Conservation (phyloP, 2,888 invertebrate species). For the Tuta absoluta region DNA sequence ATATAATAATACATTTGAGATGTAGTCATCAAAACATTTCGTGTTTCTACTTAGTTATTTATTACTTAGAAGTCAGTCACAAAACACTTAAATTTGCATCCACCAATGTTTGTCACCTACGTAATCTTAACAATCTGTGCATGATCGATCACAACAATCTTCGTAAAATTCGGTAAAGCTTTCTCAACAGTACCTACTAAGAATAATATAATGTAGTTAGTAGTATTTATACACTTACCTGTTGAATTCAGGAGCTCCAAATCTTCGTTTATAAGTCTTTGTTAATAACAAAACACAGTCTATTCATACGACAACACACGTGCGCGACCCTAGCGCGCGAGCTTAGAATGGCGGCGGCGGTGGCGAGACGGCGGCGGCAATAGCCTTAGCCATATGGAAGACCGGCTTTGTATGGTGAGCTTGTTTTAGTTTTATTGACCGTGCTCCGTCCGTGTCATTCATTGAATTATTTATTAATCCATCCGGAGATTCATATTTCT, state of each 20-base stretch:
- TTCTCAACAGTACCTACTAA: no score
- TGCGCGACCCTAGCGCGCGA: background rate
- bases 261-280: background rate
- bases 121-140: no score
- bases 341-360: background rate
- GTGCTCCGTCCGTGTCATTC: background rate
- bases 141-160: no score
- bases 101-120: no score
- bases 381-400: constrained; percentile 2
- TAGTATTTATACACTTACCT: background rate
- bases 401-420: background rate
- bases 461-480: constrained; percentile 20
- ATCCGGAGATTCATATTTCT: constrained; percentile 15
- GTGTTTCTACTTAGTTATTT: no score
- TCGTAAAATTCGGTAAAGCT: no score
- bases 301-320: background rate
- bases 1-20: no score
- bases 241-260: background rate
- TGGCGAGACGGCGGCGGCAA: no score
- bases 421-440: constrained; percentile 1
- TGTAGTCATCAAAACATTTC: no score
- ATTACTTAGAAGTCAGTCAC: no score
- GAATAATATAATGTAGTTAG: background rate
- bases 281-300: constrained; percentile 6
- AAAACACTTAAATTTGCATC: no score